phyloP scores from a whole-genome alignment of 2,888 invertebrate genomes.

The Arctia plantaginis region DNA sequence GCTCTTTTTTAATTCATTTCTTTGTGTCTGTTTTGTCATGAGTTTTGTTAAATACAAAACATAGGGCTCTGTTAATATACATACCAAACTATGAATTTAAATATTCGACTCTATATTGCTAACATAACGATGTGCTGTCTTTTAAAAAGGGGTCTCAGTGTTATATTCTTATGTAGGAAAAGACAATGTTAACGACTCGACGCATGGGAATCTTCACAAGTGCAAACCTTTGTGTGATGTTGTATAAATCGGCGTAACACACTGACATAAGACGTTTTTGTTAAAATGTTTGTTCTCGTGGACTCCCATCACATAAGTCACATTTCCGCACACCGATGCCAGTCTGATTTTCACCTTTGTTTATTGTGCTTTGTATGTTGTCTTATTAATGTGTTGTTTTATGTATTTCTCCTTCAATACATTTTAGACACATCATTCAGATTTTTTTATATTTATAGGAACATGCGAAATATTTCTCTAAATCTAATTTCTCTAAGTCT shows the following conservation, averaged over 20 bases:
- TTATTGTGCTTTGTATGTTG: neutral
- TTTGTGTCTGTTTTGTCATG: neutral
- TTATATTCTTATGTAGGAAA: conserved; percentile 40
- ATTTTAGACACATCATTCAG: no score
- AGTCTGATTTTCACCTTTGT: conserved; percentile 35
- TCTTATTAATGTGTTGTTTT: neutral
- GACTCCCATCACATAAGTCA: conserved; percentile 40
- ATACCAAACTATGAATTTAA: neutral
- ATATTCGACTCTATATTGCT: neutral
- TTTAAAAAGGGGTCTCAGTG: conserved; percentile 10
- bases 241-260: conserved; percentile 70
- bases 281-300: conserved; percentile 37
- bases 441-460: no score
- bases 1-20: neutral
- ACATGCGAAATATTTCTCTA: no score
- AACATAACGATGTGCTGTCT: neutral
- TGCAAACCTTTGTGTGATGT: conserved; percentile 72
- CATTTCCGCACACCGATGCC: conserved; percentile 37
- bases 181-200: conserved; percentile 69
- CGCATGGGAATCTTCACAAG: conserved; percentile 77
- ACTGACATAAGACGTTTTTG: conserved; percentile 57
- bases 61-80: neutral
- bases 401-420: neutral
- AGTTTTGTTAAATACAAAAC: neutral
- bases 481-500: no score